phyloP scores from a whole-genome alignment of 2,113 vertebrate species.

The Nothobranchius furzeri region DNA sequence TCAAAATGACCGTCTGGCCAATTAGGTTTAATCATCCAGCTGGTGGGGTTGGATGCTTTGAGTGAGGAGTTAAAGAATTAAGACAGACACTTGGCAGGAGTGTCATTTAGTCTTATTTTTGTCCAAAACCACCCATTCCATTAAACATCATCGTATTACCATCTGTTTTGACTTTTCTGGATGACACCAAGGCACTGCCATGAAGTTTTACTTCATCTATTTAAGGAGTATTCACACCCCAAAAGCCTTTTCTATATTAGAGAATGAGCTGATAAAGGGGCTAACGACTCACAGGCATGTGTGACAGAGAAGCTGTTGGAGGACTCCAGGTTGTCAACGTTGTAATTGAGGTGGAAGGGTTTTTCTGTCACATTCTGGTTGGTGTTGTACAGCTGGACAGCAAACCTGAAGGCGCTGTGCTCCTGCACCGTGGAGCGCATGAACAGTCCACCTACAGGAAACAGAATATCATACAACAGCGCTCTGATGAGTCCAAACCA shows the following conservation, averaged over 20 bases:
- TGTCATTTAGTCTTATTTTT: background rate
- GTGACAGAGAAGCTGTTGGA: constrained; percentile 99
- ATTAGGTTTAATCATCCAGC: constrained; percentile 49
- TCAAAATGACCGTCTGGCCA: constrained; percentile 34
- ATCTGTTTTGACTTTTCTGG: constrained; percentile 21
- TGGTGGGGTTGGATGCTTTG: constrained; percentile 28
- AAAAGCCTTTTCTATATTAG: too few relatives aligned
- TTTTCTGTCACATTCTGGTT: constrained; percentile 98
- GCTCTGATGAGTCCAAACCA: constrained; percentile 14
- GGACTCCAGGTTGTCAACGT: constrained; percentile 98
- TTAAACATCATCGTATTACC: constrained; percentile 18
- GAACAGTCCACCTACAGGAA: constrained; percentile 90
- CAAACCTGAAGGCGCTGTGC: constrained; percentile 98
- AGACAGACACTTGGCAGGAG: constrained; percentile 37
- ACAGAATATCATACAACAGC: constrained; percentile 37
- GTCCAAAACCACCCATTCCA: constrained; percentile 9
- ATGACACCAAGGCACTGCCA: constrained; percentile 3
- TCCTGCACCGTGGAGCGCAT: constrained; percentile 98
- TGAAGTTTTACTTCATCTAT: background rate
- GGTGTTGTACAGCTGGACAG: constrained; percentile 98
- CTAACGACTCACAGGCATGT: constrained; percentile 92
- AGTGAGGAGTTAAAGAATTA: constrained; percentile 18
- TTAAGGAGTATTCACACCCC: too few relatives aligned
- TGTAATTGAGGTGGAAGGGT: constrained; percentile 97
- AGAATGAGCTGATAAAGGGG: too few relatives aligned